Conservation (phyloP, 2,113 vertebrate genomes). For the Bombycilla garrulus region DNA sequence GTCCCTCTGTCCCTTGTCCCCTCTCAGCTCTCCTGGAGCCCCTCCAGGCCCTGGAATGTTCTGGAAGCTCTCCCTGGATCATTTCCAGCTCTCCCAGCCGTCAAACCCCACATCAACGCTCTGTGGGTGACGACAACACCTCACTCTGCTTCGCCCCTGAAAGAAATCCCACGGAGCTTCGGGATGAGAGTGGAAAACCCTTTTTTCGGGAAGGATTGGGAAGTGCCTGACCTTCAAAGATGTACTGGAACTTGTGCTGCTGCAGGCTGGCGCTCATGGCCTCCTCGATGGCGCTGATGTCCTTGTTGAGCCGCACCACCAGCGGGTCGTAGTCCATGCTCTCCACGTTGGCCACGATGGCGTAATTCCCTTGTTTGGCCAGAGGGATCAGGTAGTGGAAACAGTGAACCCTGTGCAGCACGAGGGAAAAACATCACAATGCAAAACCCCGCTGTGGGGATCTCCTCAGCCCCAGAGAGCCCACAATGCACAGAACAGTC, state of each 20-base stretch:
- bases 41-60: rapidly evolving
- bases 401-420: slow-evolving; percentile 86
- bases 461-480: too few species aligned
- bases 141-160: background rate
- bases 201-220: rapidly evolving
- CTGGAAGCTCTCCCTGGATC: background rate
- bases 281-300: slow-evolving; percentile 96
- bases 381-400: slow-evolving; percentile 97
- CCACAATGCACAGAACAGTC: too few species aligned
- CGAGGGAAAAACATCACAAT: background rate
- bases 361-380: slow-evolving; percentile 95
- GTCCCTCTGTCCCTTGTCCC: too few species aligned
- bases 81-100: background rate
- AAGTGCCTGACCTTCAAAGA: slow-evolving; percentile 88
- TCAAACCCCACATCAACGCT: background rate
- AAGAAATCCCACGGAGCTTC: background rate
- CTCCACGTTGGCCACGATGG: slow-evolving; percentile 97
- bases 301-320: slow-evolving; percentile 96
- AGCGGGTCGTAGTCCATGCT: slow-evolving; percentile 99
- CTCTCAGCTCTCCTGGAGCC: background rate
- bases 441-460: too few species aligned
- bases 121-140: background rate
- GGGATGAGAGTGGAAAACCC: background rate
- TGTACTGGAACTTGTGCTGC: slow-evolving; percentile 99
- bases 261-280: slow-evolving; percentile 93